These are phyloP conservation scores for Channa striata DNA, from an alignment of 2,797 vertebrate genomes.

Conservation along the genomic window DNA sequence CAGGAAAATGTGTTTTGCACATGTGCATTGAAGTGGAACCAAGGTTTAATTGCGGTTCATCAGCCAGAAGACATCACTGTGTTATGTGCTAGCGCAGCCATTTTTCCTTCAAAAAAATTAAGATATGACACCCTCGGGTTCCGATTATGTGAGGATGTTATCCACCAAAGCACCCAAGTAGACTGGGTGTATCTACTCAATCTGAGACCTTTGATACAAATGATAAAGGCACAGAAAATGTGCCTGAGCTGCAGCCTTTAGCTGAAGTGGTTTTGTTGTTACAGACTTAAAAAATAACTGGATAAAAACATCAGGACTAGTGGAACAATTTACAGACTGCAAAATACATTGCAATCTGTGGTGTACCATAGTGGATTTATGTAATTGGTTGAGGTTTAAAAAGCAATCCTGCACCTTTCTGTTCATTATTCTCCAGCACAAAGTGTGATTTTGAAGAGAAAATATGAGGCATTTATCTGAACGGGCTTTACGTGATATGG, in stretches of 20 bases:
- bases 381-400: constrained; percentile 34
- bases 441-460: constrained; percentile 25
- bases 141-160: constrained; percentile 65
- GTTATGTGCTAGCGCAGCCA: constrained; percentile 57
- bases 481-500: constrained; percentile 48
- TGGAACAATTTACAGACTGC: not conserved
- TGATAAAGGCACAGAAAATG: constrained; percentile 32
- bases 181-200: constrained; percentile 45
- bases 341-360: constrained; percentile 8
- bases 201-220: constrained; percentile 28
- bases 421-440: constrained; percentile 28
- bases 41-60: constrained; percentile 75
- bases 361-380: constrained; percentile 17
- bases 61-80: constrained; percentile 72
- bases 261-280: constrained; percentile 11
- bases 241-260: constrained; percentile 12
- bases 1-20: constrained; percentile 79
- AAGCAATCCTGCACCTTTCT: constrained; percentile 36
- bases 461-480: constrained; percentile 27
- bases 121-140: constrained; percentile 57
- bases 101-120: constrained; percentile 54
- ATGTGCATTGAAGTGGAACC: constrained; percentile 79
- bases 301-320: not conserved
- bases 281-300: constrained; percentile 1
- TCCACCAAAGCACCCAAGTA: constrained; percentile 45